Evolutionary conservation across 2,113 vertebrate genomes (phyloP).

Genomic region (Cryptotis parvus): DNA sequence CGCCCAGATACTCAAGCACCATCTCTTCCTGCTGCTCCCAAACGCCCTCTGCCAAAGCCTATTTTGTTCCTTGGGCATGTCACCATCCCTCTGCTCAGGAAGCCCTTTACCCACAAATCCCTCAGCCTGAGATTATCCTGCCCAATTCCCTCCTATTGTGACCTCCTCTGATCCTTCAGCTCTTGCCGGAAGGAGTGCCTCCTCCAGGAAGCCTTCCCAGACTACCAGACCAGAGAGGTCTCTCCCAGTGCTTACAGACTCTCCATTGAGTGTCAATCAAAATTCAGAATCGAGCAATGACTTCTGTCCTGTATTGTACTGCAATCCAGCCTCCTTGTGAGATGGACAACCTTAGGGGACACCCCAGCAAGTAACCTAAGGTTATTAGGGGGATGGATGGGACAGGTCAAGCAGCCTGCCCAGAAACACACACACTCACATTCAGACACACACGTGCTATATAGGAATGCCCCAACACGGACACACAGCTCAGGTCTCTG

Average conservation of each 20-base stretch:
- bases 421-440: too few species aligned
- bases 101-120: background rate
- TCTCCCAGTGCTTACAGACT: background rate
- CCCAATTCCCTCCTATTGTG: background rate
- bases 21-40: background rate
- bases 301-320: background rate
- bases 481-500: too few species aligned
- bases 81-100: background rate
- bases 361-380: accelerated
- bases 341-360: too few species aligned
- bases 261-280: background rate
- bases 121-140: too few species aligned
- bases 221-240: background rate
- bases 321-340: background rate
- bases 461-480: background rate
- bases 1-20: background rate
- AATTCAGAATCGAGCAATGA: background rate
- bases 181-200: background rate
- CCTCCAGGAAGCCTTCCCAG: background rate
- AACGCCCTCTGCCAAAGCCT: background rate
- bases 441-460: too few species aligned
- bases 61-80: background rate
- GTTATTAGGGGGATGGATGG: too few species aligned
- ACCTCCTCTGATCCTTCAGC: background rate
- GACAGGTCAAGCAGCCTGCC: too few species aligned